Evolutionary conservation across 2,113 vertebrate genomes (phyloP).

Genomic region (Erpornis zantholeuca): DNA sequence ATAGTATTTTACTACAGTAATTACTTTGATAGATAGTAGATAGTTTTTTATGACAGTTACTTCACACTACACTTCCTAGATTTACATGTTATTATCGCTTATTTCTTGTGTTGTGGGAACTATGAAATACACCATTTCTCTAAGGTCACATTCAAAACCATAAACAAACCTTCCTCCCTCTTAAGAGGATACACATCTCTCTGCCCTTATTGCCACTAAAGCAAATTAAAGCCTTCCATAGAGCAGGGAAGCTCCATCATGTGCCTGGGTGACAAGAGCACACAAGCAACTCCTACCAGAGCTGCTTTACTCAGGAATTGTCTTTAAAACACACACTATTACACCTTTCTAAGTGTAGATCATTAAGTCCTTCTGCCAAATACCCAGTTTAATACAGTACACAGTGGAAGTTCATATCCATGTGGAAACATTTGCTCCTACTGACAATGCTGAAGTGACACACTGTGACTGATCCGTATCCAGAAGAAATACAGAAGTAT

Average conservation of each 20-base stretch:
- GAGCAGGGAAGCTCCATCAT: neutral
- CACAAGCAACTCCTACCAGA: neutral
- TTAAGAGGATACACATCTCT: neutral
- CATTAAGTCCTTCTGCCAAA: neutral
- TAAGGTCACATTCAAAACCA: neutral
- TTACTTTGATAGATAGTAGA: no score
- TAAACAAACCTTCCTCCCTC: neutral
- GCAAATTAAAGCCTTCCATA: neutral
- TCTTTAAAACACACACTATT: neutral
- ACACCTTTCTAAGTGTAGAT: neutral
- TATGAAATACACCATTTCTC: neutral
- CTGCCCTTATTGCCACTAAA: neutral
- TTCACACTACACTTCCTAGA: neutral
- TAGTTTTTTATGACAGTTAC: neutral
- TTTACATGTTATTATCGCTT: neutral
- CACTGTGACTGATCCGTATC: neutral
- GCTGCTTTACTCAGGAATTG: neutral
- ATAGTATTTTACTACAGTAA: neutral
- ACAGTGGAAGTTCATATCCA: neutral
- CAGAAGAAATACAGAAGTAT: neutral
- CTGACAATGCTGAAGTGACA: neutral
- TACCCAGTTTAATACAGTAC: neutral
- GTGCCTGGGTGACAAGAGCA: neutral
- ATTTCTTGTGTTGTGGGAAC: neutral
- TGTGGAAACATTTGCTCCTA: neutral